Base-by-base conservation (phyloP, 2,888 invertebrate species). In the Emmelina monodactyla region DNA sequence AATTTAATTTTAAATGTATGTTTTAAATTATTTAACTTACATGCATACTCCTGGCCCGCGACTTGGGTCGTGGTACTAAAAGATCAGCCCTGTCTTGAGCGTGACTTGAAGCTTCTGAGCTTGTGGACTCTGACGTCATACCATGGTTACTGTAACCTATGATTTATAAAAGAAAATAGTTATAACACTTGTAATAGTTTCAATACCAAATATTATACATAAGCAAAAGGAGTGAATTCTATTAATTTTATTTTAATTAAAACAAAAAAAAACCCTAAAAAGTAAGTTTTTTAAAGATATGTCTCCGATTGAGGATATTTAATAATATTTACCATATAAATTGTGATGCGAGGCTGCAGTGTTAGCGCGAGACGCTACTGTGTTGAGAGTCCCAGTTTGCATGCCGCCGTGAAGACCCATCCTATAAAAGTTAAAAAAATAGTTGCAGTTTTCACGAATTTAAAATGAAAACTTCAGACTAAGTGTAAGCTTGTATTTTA, bases 21-120 rank as follows among this genome's bases (percentile, higher is more conserved):
- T n/a, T n/a, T n/a, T n/a, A n/a, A n/a, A n/a, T n/a, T n/a, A n/a
- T n/a, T n/a, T n/a, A 7, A 67, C 71, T 63, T 75, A 76, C 78
- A 44, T 73, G 75, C 67, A 75, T 65, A 39, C 69, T 72, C 42
- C 75, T 83, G 14, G 90, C 88, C 39, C 92, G 82, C 36, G 92
- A 92, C 67, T 91, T 92, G 13, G 92, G 92, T 40, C 92, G 76
- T 1, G 92, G 92, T 40, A 92, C 91, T 28, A 92, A 71, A 28
- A 92, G 75, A 59, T 92, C 92, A 1, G 89, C 86, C 43, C 91
- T 81, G 62, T 92, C 92, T 58, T 91, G 84, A 22, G 59, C 80
- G 45, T 63, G 82, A 34, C 75, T 72, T 0, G 78, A 79, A 0
- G 80, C 76, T 31, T 80, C 79, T 0, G 81, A 80, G 19, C 72